Percentiles rank a stretch among this genome's conserved stretches.
These are phyloP conservation scores for Atlantisia rogersi DNA, from an alignment of 2,113 vertebrate species.

Conservation along the genomic window DNA sequence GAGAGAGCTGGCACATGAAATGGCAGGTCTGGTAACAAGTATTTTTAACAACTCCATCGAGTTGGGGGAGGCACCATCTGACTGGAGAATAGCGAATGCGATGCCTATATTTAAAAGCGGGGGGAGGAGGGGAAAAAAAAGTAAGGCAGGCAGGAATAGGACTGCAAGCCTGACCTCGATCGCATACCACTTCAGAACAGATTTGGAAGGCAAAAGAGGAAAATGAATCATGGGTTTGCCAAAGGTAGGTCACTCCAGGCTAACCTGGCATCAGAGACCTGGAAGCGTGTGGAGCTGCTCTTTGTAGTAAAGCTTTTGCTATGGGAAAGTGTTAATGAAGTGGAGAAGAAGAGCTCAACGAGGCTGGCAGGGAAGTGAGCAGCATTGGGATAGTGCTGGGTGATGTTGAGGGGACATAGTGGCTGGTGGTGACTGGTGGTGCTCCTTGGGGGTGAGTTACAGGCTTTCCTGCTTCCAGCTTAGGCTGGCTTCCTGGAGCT, in stretches of 20 bases:
- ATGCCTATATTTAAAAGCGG: conserved; percentile 63
- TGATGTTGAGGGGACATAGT: neutral
- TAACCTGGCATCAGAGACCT: conserved; percentile 18
- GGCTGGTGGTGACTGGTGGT: rapidly evolving
- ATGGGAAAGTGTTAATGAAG: neutral
- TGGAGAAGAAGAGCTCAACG: neutral
- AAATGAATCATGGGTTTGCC: conserved; percentile 55
- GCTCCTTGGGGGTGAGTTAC: rapidly evolving
- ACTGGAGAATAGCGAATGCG: conserved; percentile 42
- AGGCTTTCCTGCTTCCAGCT: neutral
- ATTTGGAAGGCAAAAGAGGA: conserved; percentile 42
- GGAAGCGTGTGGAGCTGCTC: neutral
- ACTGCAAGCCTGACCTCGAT: conserved; percentile 60
- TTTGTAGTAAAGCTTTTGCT: conserved; percentile 22
- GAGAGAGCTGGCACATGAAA: conserved; percentile 56
- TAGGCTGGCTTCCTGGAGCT: neutral
- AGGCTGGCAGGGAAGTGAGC: neutral
- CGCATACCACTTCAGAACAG: conserved; percentile 6
- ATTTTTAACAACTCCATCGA: conserved; percentile 64
- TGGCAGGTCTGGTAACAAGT: conserved; percentile 64
- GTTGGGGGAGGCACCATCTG: conserved; percentile 71
- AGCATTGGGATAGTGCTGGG: neutral
- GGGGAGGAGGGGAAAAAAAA: conserved; percentile 49
- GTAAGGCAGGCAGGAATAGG: conserved; percentile 65
- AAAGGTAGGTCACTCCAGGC: conserved; percentile 61